These are phyloP conservation scores for Drosophila parthenogenetica DNA, from an alignment of 2,888 invertebrate species.

Conservation along the genomic window DNA sequence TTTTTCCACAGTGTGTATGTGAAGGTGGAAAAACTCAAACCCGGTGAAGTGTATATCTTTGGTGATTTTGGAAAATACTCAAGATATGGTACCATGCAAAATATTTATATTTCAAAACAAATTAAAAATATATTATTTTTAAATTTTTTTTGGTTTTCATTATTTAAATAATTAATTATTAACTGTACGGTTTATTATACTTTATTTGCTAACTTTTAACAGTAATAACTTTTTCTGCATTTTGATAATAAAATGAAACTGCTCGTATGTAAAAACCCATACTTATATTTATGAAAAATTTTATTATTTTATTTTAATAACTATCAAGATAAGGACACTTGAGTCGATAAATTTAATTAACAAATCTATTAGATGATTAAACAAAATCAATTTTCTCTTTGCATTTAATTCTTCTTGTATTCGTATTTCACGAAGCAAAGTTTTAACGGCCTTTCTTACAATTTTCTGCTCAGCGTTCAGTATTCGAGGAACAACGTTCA, in stretches of 20 bases:
- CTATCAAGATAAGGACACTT: no score
- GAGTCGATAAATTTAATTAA: no score
- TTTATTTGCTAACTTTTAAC: not conserved
- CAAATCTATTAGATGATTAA: no score
- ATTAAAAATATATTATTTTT: not conserved
- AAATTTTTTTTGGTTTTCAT: not conserved
- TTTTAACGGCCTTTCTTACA: not conserved
- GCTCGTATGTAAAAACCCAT: no score
- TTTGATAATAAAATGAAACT: not conserved
- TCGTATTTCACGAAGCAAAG: slow-evolving; percentile 30
- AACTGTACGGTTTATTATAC: no score
- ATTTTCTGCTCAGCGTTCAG: slow-evolving; percentile 1
- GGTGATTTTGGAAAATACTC: slow-evolving; percentile 23
- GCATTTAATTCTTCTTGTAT: slow-evolving; percentile 16
- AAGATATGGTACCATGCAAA: slow-evolving; percentile 23
- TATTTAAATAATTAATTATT: not conserved
- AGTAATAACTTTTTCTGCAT: not conserved
- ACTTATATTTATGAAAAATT: no score
- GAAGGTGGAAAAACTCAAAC: not conserved
- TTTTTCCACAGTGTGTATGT: not conserved
- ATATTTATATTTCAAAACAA: not conserved
- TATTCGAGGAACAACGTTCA: slow-evolving; percentile 13
- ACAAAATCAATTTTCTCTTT: not conserved
- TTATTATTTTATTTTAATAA: no score
- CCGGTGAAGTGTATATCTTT: slow-evolving; percentile 4